Evolutionary conservation across 2,888 invertebrate species (phyloP).

Genomic region (Xestia sexstrigata): DNA sequence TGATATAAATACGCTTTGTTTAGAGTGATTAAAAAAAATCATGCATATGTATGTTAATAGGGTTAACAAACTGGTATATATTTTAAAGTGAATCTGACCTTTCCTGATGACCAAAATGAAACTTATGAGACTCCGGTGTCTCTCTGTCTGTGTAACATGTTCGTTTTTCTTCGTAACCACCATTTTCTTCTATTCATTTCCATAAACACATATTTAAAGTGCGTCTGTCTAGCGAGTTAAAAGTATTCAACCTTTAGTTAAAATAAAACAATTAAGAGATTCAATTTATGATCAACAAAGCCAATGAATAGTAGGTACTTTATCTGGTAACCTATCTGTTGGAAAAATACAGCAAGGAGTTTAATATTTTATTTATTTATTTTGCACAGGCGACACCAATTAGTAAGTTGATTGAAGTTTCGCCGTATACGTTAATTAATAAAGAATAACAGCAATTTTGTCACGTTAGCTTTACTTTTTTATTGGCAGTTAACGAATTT

Average conservation of each 20-base stretch:
- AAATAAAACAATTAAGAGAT: neutral
- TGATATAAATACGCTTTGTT: too few species aligned
- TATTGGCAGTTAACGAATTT: neutral
- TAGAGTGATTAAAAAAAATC: too few species aligned
- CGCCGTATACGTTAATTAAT: neutral
- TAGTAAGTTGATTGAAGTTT: conserved; percentile 13
- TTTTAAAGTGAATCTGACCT: neutral
- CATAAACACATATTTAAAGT: neutral
- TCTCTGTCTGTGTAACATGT: neutral
- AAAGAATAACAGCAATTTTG: conserved; percentile 18
- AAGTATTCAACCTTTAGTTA: neutral
- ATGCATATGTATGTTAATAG: too few species aligned
- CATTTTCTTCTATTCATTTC: neutral
- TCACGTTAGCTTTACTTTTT: conserved; percentile 1
- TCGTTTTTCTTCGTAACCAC: neutral
- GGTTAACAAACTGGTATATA: too few species aligned
- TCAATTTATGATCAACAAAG: conserved; percentile 1
- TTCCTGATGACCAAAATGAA: too few species aligned
- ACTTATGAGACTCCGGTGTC: neutral
- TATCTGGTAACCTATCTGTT: neutral
- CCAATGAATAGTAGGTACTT: neutral
- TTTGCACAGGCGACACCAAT: conserved; percentile 15
- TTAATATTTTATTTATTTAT: neutral
- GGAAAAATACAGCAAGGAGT: conserved; percentile 10
- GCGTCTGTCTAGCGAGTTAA: neutral